Evolutionary conservation across 1,140 invertebrate genomes (phyloP).

Genomic region (Drosophila ananassae): DNA sequence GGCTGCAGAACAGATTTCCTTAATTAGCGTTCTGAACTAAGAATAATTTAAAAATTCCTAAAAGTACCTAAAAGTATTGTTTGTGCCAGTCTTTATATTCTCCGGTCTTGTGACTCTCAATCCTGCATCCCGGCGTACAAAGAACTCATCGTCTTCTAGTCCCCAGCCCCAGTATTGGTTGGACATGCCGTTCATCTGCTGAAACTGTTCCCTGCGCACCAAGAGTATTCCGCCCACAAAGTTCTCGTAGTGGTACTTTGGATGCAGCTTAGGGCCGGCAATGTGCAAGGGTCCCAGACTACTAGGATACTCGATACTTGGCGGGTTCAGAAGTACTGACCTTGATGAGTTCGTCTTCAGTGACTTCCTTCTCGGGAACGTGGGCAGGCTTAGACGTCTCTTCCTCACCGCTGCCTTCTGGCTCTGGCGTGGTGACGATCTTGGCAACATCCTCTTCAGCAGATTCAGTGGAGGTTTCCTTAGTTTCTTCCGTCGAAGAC

Average conservation of each 20-base stretch:
- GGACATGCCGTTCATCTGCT: constrained; percentile 95
- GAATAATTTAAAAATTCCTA: not conserved
- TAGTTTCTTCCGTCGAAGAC: constrained; percentile 37
- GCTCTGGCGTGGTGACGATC: constrained; percentile 41
- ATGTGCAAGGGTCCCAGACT: constrained; percentile 90
- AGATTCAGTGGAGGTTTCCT: constrained; percentile 25
- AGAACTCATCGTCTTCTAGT: constrained; percentile 99
- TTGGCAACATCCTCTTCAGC: constrained; percentile 47
- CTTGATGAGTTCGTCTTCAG: constrained; percentile 30
- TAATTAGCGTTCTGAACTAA: not conserved
- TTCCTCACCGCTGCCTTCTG: constrained; percentile 53
- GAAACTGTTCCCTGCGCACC: constrained; percentile 93
- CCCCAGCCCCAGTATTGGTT: constrained; percentile 99
- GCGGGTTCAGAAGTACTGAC: constrained; percentile 36
- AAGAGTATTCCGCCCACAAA: constrained; percentile 99
- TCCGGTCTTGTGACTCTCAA: constrained; percentile 89
- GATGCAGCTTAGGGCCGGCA: constrained; percentile 95
- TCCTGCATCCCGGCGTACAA: constrained; percentile 94
- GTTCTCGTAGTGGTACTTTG: constrained; percentile 97
- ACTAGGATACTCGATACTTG: constrained; percentile 91
- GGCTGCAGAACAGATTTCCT: constrained; percentile 85
- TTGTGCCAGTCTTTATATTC: constrained; percentile 90
- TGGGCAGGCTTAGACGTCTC: constrained; percentile 85
- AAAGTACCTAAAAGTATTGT: constrained; percentile 92
- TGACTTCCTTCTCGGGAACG: constrained; percentile 84